Percentiles rank a stretch among this genome's conserved stretches.
Conservation (phyloP, 2,888 invertebrate genomes). For the Caenorhabditis becei region DNA sequence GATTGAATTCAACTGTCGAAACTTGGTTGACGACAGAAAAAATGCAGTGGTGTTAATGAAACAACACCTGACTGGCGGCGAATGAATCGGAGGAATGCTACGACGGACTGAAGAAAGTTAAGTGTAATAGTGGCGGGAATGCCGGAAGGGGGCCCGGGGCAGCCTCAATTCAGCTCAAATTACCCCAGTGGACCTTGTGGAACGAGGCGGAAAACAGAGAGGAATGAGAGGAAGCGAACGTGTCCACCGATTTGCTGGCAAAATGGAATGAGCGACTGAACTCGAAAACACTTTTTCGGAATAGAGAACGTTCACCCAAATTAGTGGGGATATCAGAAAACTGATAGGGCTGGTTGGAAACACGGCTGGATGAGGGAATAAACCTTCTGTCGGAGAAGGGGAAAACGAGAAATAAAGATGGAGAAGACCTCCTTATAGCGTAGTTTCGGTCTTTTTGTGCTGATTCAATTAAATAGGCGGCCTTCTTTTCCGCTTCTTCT, state of each 20-base stretch:
- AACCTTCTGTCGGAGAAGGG: background rate
- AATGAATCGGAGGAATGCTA: background rate
- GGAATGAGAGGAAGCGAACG: constrained; percentile 20
- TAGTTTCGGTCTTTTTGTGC: constrained; percentile 19
- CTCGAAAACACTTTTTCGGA: background rate
- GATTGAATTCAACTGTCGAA: background rate
- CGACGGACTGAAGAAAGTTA: constrained; percentile 7
- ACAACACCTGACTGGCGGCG: constrained; percentile 10
- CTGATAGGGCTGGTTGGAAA: constrained; percentile 1
- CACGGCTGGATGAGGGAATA: background rate
- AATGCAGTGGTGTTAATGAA: constrained; percentile 20
- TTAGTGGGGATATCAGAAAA: background rate
- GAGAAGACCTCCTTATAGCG: constrained; percentile 28
- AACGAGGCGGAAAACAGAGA: constrained; percentile 23
- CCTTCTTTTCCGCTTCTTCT: background rate
- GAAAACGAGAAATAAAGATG: constrained; percentile 18
- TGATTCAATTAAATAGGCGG: constrained; percentile 50
- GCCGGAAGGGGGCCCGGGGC: constrained; percentile 25
- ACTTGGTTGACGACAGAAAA: background rate
- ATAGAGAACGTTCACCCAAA: background rate
- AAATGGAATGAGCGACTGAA: constrained; percentile 11
- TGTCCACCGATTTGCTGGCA: constrained; percentile 34
- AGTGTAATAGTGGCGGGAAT: constrained; percentile 41
- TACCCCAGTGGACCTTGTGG: constrained; percentile 35
- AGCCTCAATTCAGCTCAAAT: constrained; percentile 50